Conservation (phyloP, 2,888 invertebrate genomes). For the Acleris cristana region DNA sequence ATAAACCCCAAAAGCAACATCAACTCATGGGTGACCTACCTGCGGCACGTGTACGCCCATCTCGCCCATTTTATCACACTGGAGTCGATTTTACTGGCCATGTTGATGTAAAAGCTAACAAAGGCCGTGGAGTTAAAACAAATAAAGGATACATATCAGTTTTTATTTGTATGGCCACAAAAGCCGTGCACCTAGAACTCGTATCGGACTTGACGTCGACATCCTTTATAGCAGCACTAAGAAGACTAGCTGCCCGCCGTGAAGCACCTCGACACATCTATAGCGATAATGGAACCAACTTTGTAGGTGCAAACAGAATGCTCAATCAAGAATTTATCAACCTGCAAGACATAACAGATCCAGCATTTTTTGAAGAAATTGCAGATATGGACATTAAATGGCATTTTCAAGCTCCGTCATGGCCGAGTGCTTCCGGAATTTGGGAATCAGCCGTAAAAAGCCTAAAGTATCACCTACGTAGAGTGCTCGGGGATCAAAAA, state of each 20-base stretch:
- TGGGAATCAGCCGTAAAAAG: background rate
- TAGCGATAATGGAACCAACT: background rate
- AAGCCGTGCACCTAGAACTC: background rate
- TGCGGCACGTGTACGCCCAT: background rate
- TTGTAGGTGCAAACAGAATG: background rate
- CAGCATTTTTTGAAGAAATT: too few species aligned
- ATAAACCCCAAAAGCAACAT: slow-evolving; percentile 16
- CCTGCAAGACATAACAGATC: background rate
- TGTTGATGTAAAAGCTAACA: background rate
- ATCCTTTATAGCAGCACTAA: background rate
- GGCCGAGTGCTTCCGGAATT: background rate
- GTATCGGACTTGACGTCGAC: background rate
- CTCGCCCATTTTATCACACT: slow-evolving; percentile 1
- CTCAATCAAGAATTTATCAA: background rate
- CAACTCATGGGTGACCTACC: background rate
- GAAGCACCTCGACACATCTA: background rate
- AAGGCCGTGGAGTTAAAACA: background rate
- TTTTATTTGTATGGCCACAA: slow-evolving; percentile 1
- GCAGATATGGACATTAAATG: too few species aligned
- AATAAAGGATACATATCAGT: background rate
- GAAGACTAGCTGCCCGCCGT: background rate
- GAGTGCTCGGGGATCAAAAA: background rate
- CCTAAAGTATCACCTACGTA: background rate
- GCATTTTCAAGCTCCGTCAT: background rate
- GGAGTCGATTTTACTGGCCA: background rate